Conservation (phyloP, 1,140 invertebrate species). For the Propsilocerus akamusi region DNA sequence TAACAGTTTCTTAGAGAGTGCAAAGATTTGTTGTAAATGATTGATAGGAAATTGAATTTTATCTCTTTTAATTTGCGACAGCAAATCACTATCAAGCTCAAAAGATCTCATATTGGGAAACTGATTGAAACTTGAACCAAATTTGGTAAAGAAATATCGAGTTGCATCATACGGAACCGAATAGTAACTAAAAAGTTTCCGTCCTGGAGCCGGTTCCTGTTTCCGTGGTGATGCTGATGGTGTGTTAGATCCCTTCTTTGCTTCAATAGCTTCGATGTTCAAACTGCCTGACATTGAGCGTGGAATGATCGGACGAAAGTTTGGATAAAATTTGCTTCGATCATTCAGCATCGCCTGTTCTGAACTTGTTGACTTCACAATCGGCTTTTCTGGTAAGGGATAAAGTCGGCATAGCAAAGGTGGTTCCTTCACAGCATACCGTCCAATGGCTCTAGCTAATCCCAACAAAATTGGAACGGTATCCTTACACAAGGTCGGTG, state of each 20-base stretch:
- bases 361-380: conserved; percentile 26
- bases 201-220: conserved; percentile 11
- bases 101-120: conserved; percentile 54
- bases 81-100: conserved; percentile 20
- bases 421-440: conserved; percentile 54
- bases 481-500: conserved; percentile 56
- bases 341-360: conserved; percentile 22
- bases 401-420: conserved; percentile 72
- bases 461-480: conserved; percentile 76
- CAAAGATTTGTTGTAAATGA: conserved; percentile 58
- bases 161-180: conserved; percentile 57
- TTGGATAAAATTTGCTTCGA: conserved; percentile 35
- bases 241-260: conserved; percentile 14
- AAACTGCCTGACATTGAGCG: conserved; percentile 76
- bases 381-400: conserved; percentile 47
- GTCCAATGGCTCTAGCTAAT: conserved; percentile 69
- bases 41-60: conserved; percentile 47
- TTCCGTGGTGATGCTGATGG: conserved; percentile 10
- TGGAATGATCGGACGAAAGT: conserved; percentile 70
- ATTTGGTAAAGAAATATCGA: conserved; percentile 77
- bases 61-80: conserved; percentile 40
- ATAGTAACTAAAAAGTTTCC: conserved; percentile 36
- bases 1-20: conserved; percentile 70
- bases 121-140: conserved; percentile 83
- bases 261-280: conserved; percentile 25